phyloP scores from a whole-genome alignment of 2,888 invertebrate genomes.

The Cylindroiulus punctatus region DNA sequence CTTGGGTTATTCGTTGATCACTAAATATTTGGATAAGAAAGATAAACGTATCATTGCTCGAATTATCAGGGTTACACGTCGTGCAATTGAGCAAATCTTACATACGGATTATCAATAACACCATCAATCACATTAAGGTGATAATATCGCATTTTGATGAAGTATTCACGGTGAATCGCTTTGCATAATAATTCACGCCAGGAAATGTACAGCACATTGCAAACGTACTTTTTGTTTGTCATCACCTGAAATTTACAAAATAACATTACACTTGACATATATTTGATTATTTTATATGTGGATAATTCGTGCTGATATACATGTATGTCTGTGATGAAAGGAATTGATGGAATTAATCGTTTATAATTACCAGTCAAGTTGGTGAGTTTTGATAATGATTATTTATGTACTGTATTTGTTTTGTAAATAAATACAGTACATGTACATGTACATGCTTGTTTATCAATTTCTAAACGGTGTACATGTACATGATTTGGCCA shows the following conservation, averaged over 20 bases:
- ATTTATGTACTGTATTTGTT: too few species aligned
- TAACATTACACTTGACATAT: not conserved
- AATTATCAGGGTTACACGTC: not conserved
- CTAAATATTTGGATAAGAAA: slow-evolving; percentile 51
- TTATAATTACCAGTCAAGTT: too few species aligned
- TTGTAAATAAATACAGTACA: too few species aligned
- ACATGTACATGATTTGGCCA: too few species aligned
- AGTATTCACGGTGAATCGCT: slow-evolving; percentile 69
- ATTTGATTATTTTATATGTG: too few species aligned
- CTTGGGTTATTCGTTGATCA: slow-evolving; percentile 71
- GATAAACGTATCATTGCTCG: not conserved
- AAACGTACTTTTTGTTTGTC: slow-evolving; percentile 51
- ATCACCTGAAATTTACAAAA: slow-evolving; percentile 56
- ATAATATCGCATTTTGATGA: slow-evolving; percentile 69
- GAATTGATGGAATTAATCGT: too few species aligned
- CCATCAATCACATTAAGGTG: slow-evolving; percentile 67
- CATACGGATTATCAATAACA: slow-evolving; percentile 70
- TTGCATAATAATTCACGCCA: slow-evolving; percentile 68
- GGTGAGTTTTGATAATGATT: too few species aligned
- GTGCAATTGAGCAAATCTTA: slow-evolving; percentile 58
- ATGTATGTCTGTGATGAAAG: too few species aligned
- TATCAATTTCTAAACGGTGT: too few species aligned
- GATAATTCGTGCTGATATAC: too few species aligned
- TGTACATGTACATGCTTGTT: too few species aligned
- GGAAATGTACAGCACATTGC: slow-evolving; percentile 66